Evolutionary conservation across 2,797 vertebrate species (phyloP).

Genomic region (Odontamblyopus lacepedii): DNA sequence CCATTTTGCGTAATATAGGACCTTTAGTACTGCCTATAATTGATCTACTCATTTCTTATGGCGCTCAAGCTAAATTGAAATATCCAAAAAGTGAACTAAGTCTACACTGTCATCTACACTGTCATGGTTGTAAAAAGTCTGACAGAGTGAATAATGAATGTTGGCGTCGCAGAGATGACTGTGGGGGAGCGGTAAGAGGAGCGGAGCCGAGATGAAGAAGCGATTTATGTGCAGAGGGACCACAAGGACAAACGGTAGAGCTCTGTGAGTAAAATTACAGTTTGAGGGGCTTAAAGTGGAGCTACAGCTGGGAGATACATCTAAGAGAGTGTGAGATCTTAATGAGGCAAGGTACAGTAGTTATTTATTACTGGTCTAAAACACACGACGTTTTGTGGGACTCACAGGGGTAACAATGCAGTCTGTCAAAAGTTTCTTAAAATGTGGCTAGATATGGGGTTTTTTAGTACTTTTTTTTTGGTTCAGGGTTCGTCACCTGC

Average conservation of each 20-base stretch:
- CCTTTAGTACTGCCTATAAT: neutral
- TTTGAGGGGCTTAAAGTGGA: slow-evolving; percentile 23
- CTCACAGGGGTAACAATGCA: neutral
- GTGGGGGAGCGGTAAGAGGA: slow-evolving; percentile 41
- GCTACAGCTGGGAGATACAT: slow-evolving; percentile 4
- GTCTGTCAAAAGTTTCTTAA: neutral
- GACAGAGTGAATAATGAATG: slow-evolving; percentile 57
- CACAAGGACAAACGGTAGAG: slow-evolving; percentile 18
- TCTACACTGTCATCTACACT: slow-evolving; percentile 31
- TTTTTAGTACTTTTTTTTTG: too few relatives aligned
- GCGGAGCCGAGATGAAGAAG: slow-evolving; percentile 23
- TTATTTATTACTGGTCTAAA: neutral
- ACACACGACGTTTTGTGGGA: neutral
- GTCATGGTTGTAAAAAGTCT: slow-evolving; percentile 38
- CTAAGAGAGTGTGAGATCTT: neutral
- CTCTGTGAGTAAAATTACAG: slow-evolving; percentile 31
- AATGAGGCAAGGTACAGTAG: neutral
- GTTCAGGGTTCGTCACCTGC: too few relatives aligned
- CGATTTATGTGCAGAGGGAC: slow-evolving; percentile 20
- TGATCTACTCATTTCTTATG: slow-evolving; percentile 27
- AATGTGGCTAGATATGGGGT: too few relatives aligned
- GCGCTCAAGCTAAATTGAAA: slow-evolving; percentile 14
- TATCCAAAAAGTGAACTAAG: slow-evolving; percentile 21
- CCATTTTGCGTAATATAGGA: too few relatives aligned
- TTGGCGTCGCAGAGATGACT: slow-evolving; percentile 28